phyloP scores from a whole-genome alignment of 2,888 invertebrate genomes.

The Drosophila tripunctata region DNA sequence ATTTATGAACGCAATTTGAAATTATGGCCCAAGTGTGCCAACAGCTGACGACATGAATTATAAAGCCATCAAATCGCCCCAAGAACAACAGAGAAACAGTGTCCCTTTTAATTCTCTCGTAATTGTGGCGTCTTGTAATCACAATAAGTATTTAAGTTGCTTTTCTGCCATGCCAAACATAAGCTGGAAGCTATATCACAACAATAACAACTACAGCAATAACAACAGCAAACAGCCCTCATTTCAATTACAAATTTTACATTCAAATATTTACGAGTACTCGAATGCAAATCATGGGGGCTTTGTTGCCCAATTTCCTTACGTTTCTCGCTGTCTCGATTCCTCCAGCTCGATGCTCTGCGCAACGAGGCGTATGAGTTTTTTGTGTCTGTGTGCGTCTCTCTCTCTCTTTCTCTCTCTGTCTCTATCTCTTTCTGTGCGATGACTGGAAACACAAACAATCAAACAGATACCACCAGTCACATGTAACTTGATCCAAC shows the following conservation, averaged over 20 bases:
- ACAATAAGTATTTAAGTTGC: conserved; percentile 54
- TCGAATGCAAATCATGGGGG: conserved; percentile 30
- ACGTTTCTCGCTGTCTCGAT: conserved; percentile 34
- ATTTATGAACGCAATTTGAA: conserved; percentile 52
- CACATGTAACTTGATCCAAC: conserved; percentile 47
- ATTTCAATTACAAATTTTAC: conserved; percentile 48
- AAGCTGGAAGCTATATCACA: too few relatives aligned
- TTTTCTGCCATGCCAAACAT: conserved; percentile 9
- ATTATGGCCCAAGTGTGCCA: conserved; percentile 23
- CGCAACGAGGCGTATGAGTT: conserved; percentile 69
- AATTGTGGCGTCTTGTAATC: conserved; percentile 58
- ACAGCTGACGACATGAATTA: conserved; percentile 50
- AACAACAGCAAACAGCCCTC: conserved; percentile 14
- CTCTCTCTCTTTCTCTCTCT: background rate
- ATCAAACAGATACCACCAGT: conserved; percentile 7
- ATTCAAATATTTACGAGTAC: conserved; percentile 38
- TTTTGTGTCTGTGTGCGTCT: too few relatives aligned
- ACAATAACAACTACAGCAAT: conserved; percentile 8
- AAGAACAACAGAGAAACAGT: conserved; percentile 9
- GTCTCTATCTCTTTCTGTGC: conserved; percentile 24
- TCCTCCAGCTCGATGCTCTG: conserved; percentile 42
- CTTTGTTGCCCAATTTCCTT: conserved; percentile 30
- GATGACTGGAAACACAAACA: conserved; percentile 32
- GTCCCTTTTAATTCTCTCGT: conserved; percentile 15
- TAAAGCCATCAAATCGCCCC: conserved; percentile 60